Conservation (phyloP, 2,888 invertebrate species). For the Eurytoma californica region DNA sequence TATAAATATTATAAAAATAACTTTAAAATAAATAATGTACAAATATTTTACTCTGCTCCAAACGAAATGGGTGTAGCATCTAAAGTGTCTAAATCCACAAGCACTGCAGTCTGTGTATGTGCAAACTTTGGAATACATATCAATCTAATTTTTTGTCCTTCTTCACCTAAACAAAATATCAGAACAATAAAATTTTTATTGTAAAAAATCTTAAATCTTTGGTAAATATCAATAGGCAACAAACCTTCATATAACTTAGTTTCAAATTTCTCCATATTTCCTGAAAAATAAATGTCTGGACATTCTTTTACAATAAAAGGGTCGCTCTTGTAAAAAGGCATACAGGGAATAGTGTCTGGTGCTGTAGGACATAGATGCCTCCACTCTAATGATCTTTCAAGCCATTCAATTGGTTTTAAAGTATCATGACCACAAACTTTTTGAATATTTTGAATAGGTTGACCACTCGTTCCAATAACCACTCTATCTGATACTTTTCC, state of each 20-base stretch:
- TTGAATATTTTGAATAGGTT: constrained; percentile 88
- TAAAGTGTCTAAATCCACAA: constrained; percentile 87
- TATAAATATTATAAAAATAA: constrained; percentile 24
- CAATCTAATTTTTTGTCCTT: constrained; percentile 82
- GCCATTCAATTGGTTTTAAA: constrained; percentile 80
- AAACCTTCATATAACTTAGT: constrained; percentile 82
- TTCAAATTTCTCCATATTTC: constrained; percentile 86
- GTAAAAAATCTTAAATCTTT: not conserved
- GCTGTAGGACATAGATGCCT: constrained; percentile 94
- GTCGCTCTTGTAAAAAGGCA: constrained; percentile 88
- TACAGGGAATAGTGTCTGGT: constrained; percentile 94
- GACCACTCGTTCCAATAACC: constrained; percentile 82
- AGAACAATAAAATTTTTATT: constrained; percentile 9
- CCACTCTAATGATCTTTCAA: constrained; percentile 89
- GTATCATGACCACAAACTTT: constrained; percentile 81
- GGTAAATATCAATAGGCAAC: constrained; percentile 20
- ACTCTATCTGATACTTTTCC: constrained; percentile 65
- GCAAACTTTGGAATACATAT: constrained; percentile 90
- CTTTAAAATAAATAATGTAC: constrained; percentile 21
- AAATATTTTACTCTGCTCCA: constrained; percentile 64
- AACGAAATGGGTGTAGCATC: constrained; percentile 83
- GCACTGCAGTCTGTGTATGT: constrained; percentile 82
- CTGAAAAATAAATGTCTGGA: constrained; percentile 92
- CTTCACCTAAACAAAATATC: constrained; percentile 77
- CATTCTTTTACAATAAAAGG: constrained; percentile 90